A percentile compares a stretch with the other conserved stretches of the same genome.
Conservation (phyloP, 2,888 invertebrate species). For the Acleris emargana region DNA sequence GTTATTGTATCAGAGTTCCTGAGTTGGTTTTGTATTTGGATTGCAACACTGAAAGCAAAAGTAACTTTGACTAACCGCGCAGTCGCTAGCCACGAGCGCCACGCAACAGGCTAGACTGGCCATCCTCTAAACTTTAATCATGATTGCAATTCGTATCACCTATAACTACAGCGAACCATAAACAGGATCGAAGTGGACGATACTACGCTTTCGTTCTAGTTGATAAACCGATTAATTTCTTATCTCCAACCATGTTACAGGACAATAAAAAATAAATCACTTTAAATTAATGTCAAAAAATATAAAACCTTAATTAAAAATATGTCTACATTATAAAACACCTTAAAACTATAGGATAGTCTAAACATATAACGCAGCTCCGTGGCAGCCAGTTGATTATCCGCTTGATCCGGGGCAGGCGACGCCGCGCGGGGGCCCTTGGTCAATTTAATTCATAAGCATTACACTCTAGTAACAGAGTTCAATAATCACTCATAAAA, state of each 20-base stretch:
- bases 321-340: constrained; percentile 7
- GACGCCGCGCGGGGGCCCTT: background rate
- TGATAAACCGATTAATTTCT: constrained; percentile 1
- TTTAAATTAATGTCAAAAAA: constrained; percentile 19
- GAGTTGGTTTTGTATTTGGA: constrained; percentile 4
- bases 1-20: background rate
- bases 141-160: constrained; percentile 11
- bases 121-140: constrained; percentile 4
- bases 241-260: constrained; percentile 4
- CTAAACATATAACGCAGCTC: background rate
- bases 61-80: background rate
- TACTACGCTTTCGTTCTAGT: background rate
- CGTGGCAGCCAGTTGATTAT: constrained; percentile 1
- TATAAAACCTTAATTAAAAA: constrained; percentile 12
- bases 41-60: constrained; percentile 1
- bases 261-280: constrained; percentile 9
- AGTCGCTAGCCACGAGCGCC: too few relatives aligned
- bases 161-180: constrained; percentile 7
- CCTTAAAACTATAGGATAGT: constrained; percentile 11
- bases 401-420: background rate
- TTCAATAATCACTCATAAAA: constrained; percentile 2
- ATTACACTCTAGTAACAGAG: background rate
- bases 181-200: background rate
- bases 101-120: constrained; percentile 5
- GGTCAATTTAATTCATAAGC: background rate